phyloP scores from a whole-genome alignment of 2,113 vertebrate species.

The Trogon surrucura region DNA sequence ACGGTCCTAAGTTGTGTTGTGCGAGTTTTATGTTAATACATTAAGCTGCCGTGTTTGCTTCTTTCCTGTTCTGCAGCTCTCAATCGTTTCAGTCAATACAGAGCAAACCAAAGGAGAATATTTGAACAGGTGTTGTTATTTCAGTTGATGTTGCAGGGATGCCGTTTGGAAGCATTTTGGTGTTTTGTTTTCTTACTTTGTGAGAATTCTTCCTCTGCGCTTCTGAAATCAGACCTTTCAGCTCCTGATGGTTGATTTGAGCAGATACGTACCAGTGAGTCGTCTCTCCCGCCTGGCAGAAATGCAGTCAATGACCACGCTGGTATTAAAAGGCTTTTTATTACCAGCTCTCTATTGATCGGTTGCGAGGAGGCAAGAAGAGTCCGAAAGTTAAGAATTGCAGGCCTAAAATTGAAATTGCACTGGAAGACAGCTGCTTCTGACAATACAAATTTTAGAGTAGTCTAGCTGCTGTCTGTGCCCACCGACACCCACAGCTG shows the following conservation, averaged over 20 bases:
- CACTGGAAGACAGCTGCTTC: neutral
- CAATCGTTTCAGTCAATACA: neutral
- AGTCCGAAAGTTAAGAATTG: neutral
- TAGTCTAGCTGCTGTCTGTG: neutral
- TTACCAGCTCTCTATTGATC: neutral
- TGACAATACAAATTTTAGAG: neutral
- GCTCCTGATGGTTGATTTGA: neutral
- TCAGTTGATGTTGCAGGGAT: neutral
- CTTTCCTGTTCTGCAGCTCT: neutral
- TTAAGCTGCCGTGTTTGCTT: neutral
- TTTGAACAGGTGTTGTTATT: neutral
- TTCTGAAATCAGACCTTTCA: neutral
- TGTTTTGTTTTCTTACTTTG: neutral
- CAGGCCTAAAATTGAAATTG: neutral
- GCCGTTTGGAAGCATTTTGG: neutral
- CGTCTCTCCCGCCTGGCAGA: neutral
- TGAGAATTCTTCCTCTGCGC: neutral
- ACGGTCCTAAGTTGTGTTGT: neutral
- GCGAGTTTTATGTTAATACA: neutral
- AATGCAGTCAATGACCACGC: neutral
- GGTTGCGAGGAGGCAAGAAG: neutral
- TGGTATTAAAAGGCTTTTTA: neutral
- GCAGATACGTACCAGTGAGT: fast-evolving
- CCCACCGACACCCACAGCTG: neutral
- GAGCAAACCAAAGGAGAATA: neutral